A percentile compares a stretch with the other conserved stretches of the same genome.
Conservation (phyloP, 2,888 invertebrate genomes). For the Enchytraeus crypticus region DNA sequence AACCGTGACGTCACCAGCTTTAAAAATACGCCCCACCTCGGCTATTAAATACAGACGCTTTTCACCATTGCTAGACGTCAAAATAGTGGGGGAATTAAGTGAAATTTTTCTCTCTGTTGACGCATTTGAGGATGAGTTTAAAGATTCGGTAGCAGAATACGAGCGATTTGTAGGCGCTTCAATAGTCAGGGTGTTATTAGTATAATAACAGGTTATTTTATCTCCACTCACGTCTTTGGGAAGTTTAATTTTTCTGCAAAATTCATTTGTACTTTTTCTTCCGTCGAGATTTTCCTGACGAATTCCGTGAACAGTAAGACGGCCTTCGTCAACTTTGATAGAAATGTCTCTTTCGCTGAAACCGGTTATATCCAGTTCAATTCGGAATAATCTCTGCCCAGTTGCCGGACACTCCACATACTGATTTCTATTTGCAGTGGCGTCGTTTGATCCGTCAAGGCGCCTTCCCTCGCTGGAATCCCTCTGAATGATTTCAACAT, state of each 20-base stretch:
- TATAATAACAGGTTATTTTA: conserved; percentile 1
- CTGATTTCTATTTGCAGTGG: neutral
- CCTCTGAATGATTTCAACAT: neutral
- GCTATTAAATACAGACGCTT: conserved; percentile 4
- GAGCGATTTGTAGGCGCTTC: conserved; percentile 1
- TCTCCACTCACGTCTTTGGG: conserved; percentile 2
- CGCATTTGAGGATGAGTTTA: neutral
- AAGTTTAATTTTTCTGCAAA: neutral
- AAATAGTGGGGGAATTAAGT: neutral
- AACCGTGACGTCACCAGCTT: conserved; percentile 8
- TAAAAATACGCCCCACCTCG: conserved; percentile 11
- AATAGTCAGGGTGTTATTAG: neutral
- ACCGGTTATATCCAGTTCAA: conserved; percentile 6
- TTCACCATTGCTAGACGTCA: conserved; percentile 1
- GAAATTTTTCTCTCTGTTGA: neutral
- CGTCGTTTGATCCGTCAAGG: neutral
- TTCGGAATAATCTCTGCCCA: neutral
- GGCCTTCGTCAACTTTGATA: neutral
- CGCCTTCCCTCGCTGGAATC: too few species aligned
- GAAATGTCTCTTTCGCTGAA: conserved; percentile 4
- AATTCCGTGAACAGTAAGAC: neutral
- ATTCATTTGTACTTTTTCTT: neutral
- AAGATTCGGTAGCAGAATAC: neutral
- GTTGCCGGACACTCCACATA: neutral
- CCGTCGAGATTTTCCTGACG: neutral